Evolutionary conservation across 2,797 vertebrate genomes (phyloP).

Genomic region (Lateolabrax maculatus): DNA sequence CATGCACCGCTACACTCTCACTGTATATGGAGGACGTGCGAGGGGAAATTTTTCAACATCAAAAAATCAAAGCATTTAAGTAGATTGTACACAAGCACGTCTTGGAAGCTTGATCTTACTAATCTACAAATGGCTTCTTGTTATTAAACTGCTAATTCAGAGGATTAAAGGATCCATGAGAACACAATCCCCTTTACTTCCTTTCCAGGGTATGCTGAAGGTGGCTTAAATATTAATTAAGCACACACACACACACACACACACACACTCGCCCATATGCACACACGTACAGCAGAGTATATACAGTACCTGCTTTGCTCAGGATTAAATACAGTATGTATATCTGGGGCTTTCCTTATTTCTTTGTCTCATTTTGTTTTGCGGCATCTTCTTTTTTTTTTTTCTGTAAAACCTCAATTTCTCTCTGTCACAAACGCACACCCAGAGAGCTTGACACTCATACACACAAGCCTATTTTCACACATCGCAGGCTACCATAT

Average conservation of each 20-base stretch:
- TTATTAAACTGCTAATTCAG: slow-evolving; percentile 87
- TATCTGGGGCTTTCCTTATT: slow-evolving; percentile 31
- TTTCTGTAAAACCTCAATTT: slow-evolving; percentile 19
- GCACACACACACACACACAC: slow-evolving; percentile 69
- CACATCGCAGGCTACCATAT: slow-evolving; percentile 49
- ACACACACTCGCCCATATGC: slow-evolving; percentile 46
- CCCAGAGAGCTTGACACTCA: slow-evolving; percentile 7
- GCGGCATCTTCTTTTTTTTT: background rate
- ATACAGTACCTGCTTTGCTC: slow-evolving; percentile 19
- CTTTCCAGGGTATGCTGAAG: slow-evolving; percentile 78
- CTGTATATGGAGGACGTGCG: slow-evolving; percentile 25
- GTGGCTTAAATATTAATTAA: slow-evolving; percentile 87
- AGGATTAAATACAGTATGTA: slow-evolving; percentile 29
- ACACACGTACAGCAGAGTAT: slow-evolving; percentile 37
- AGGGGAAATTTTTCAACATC: slow-evolving; percentile 65
- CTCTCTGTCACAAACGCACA: slow-evolving; percentile 38
- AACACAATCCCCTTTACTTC: slow-evolving; percentile 83
- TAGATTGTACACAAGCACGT: slow-evolving; percentile 83
- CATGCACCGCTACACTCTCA: background rate
- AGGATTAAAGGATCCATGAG: slow-evolving; percentile 85
- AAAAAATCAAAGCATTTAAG: slow-evolving; percentile 82
- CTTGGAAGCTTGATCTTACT: slow-evolving; percentile 81
- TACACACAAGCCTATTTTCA: slow-evolving; percentile 53
- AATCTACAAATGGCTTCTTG: slow-evolving; percentile 86
- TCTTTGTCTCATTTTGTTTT: slow-evolving; percentile 40